Evolutionary conservation across 2,113 vertebrate species (phyloP), one percentile per base, ranked within the genome.

Genomic region (Onychorhynchus coronatus): DNA sequence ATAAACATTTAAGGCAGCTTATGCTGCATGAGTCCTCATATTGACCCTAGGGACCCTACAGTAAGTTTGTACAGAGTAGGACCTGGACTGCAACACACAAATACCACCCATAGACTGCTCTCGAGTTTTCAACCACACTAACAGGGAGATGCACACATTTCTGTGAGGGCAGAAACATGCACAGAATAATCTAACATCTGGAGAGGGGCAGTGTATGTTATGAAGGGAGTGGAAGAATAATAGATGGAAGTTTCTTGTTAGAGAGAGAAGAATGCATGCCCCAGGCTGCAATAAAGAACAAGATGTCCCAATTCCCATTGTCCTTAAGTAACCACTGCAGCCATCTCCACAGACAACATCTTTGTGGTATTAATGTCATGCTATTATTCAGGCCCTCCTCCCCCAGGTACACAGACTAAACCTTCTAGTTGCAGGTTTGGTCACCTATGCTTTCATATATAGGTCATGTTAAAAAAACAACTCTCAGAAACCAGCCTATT

Each of bases 221-320:
- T 44, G 68, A 95, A 93, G 59, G 24, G 53, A 96, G 68, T n/a
- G 77, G 65, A 85, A 88, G 72, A 96, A 97, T 79, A 94, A 96
- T 94, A 90, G 93, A 90, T 67, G 85, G 92, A 95, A 93, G 72
- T 90, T 95, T 75, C 93, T 94, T 49, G 88, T 94, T 96, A 93
- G 88, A 89, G n/a, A 42, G 90, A 85, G 88, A 95, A 95, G 93
- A 97, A 96, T 95, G 92, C 2, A 4, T 86, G 88, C 85, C 92
- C 25, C 65, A 84, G 93, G 95, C 85, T 93, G 83, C 88, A 96
- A 75, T 75, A 88, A 95, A 85, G 92, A 89, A 89, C 63, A 86
- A 89, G 88, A 52, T 84, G 81, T 90, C 82, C 63, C 61, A 68
- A 8, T 84, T 95, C 79, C 59, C 75, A 86, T 62, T 94, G 95